phyloP scores from a whole-genome alignment of 1,140 invertebrate species.

The Holcopasites calliopsidis region DNA sequence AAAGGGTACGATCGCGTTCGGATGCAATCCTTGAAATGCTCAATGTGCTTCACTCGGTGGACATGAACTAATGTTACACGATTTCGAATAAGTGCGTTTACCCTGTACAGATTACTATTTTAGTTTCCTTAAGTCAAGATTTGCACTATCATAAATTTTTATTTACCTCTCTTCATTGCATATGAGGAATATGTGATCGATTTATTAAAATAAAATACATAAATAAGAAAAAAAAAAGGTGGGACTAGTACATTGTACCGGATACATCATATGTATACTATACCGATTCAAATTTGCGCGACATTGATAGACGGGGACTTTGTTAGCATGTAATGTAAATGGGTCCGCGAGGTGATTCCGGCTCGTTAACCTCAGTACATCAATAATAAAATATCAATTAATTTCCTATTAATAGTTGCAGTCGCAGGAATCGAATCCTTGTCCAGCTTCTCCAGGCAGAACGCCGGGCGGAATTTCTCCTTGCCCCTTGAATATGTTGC shows the following conservation, averaged over 20 bases:
- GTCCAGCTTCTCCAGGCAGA: constrained; percentile 51
- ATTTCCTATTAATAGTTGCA: constrained; percentile 67
- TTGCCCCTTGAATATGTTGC: constrained; percentile 70
- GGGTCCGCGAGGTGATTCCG: not conserved
- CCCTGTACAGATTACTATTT: constrained; percentile 60
- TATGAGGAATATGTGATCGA: constrained; percentile 52
- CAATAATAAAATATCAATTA: constrained; percentile 4
- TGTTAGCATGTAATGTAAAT: constrained; percentile 5
- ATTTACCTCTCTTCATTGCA: constrained; percentile 37
- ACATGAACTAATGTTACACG: constrained; percentile 56
- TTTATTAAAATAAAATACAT: constrained; percentile 63
- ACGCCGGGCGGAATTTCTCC: constrained; percentile 47
- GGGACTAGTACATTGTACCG: constrained; percentile 9
- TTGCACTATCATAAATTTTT: constrained; percentile 24
- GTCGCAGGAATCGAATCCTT: constrained; percentile 71
- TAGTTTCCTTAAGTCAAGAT: constrained; percentile 45
- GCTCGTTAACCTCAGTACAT: not conserved
- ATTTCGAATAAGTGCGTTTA: constrained; percentile 45
- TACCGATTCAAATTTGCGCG: constrained; percentile 7
- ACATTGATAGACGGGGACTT: not conserved
- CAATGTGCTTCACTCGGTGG: constrained; percentile 62
- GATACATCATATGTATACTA: not conserved
- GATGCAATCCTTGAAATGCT: constrained; percentile 68
- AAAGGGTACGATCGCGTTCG: constrained; percentile 66
- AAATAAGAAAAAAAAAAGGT: constrained; percentile 12